Base-by-base conservation (phyloP, 2,888 invertebrate species). In the Volucella zonaria region DNA sequence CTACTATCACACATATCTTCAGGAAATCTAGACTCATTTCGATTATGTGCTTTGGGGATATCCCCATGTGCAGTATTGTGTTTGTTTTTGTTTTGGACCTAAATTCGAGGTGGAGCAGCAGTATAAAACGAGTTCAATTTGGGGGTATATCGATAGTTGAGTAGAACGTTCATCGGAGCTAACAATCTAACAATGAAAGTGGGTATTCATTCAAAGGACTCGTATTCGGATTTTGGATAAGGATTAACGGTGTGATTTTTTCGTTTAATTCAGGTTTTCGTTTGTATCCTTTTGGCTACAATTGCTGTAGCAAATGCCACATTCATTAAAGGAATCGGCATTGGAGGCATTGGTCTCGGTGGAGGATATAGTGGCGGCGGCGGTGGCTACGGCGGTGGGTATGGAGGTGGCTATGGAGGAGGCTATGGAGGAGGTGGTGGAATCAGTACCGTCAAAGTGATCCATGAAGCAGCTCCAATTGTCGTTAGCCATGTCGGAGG, bases 111-210 rank as follows among this genome's bases (percentile, higher is more conserved):
- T 75, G 70, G 75, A 68, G 78, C 68, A 42, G 49, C 54, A 23
- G 75, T 83, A 83, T 83, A 83, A 79, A 83, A 79, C 43, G 42
- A 59, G 47, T 43, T 70, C 54, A 38, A 54, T 61, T 70, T 47
- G 70, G 14, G 59, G 54, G 59, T 56, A 47, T 8, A 47, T 14
- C 70, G 56, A 47, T 83, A 83, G 83, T 83, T 79, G 64, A 56
- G 18, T 40, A 68, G 74, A 75, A 76, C 58, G 71, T 59, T 81
- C 70, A 42, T 15, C 18, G 31, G 64, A 70, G 77, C 52, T 51
- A 11, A 18, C 12, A 61, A 56, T 56, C 47, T 43, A 51, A 64
- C 62, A 40, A 74, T 82, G 82, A 82, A 64, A 47, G 82, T 82
- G 58, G 62, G 78, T 56, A 71, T 67, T 62, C 31, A 31, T 4